Percentiles rank a stretch among this genome's conserved stretches.
Evolutionary conservation across 2,888 invertebrate species (phyloP).

Genomic region (Leptothorax acervorum): DNA sequence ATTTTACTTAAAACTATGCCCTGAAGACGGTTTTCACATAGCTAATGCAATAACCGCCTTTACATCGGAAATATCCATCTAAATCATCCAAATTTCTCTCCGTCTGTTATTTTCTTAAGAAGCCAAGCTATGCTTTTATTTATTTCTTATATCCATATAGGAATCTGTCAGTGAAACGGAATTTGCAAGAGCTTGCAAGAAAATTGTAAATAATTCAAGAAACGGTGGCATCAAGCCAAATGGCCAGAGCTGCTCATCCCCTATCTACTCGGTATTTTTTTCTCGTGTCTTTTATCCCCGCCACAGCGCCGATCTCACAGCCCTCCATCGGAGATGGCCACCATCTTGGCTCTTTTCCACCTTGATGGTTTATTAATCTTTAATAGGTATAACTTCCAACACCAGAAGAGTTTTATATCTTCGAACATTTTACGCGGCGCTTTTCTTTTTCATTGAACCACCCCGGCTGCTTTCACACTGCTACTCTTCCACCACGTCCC

Average conservation of each 20-base stretch:
- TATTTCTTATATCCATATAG: constrained; percentile 31
- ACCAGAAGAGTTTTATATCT: constrained; percentile 81
- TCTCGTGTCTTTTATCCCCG: constrained; percentile 1
- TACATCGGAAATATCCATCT: not conserved
- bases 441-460: constrained; percentile 64
- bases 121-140: not conserved
- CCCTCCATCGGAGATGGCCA: constrained; percentile 55
- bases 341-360: constrained; percentile 79
- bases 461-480: constrained; percentile 34
- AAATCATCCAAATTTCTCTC: not conserved
- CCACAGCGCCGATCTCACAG: constrained; percentile 10
- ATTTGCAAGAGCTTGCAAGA: constrained; percentile 55
- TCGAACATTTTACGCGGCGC: constrained; percentile 76
- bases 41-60: not conserved
- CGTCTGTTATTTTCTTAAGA: constrained; percentile 1
- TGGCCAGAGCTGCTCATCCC: constrained; percentile 67
- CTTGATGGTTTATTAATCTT: constrained; percentile 83
- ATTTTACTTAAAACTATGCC: not conserved
- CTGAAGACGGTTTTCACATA: not conserved
- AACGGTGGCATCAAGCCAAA: constrained; percentile 77
- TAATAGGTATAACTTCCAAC: constrained; percentile 82
- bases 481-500: constrained; percentile 34
- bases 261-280: constrained; percentile 54
- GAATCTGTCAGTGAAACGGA: constrained; percentile 31
- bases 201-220: constrained; percentile 79